These are phyloP conservation scores for Eilema depressum DNA, from an alignment of 2,888 invertebrate species.

Conservation along the genomic window DNA sequence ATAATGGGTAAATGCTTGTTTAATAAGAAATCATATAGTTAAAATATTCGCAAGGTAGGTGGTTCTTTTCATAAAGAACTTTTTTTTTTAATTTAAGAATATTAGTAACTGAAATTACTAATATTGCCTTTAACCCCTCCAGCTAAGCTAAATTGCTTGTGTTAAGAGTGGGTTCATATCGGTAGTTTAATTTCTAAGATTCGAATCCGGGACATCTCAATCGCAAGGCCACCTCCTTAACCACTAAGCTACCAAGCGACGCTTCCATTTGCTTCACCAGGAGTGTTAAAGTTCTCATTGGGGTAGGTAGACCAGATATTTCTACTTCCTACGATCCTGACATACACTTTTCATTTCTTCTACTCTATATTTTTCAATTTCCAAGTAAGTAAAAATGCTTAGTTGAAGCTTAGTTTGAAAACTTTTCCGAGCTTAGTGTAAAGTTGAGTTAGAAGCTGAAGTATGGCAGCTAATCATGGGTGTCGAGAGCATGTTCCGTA, in stretches of 20 bases:
- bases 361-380: neutral
- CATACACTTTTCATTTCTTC: neutral
- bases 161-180: too few relatives aligned
- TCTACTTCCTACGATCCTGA: neutral
- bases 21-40: too few relatives aligned
- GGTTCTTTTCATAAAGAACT: neutral
- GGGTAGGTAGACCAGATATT: too few relatives aligned
- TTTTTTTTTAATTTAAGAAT: too few relatives aligned
- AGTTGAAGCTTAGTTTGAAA: constrained; percentile 40
- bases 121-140: too few relatives aligned
- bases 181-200: too few relatives aligned
- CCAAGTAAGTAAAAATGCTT: constrained; percentile 19
- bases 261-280: neutral
- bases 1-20: too few relatives aligned
- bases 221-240: too few relatives aligned
- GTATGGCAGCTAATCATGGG: constrained; percentile 46
- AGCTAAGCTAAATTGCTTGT: too few relatives aligned
- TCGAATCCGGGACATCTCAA: too few relatives aligned
- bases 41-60: neutral
- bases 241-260: too few relatives aligned
- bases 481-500: constrained; percentile 32
- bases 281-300: neutral
- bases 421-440: constrained; percentile 43
- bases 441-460: constrained; percentile 36
- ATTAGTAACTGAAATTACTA: too few relatives aligned